Percentiles rank a stretch among this genome's conserved stretches.
phyloP scores from a whole-genome alignment of 2,888 invertebrate genomes.

The Metalampra italica region DNA sequence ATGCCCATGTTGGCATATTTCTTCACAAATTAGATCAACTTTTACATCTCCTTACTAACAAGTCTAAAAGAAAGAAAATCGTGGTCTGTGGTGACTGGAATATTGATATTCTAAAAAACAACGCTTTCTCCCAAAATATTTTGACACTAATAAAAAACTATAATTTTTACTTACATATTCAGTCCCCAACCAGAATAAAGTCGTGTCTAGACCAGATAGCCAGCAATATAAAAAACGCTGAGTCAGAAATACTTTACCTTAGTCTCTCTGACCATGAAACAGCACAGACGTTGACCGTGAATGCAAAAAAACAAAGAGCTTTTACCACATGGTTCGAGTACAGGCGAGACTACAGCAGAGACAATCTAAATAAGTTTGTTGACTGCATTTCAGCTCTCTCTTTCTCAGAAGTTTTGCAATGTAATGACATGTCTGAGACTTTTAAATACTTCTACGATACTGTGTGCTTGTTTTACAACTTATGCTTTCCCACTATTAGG shows the following conservation, averaged over 20 bases:
- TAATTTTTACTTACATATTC: neutral
- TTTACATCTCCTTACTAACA: slow-evolving; percentile 1
- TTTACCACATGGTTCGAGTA: neutral
- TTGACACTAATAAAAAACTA: neutral
- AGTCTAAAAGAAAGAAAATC: neutral
- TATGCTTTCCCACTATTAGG: neutral
- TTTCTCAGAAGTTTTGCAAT: neutral
- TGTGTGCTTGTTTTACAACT: neutral
- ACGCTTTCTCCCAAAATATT: neutral
- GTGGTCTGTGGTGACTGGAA: neutral
- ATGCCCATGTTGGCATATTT: slow-evolving; percentile 1
- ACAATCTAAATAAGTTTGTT: neutral
- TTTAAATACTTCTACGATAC: neutral
- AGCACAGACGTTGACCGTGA: neutral
- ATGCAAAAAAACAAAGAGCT: neutral
- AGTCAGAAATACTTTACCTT: neutral
- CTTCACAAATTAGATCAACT: slow-evolving; percentile 7
- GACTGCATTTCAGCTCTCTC: neutral
- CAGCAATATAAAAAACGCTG: neutral
- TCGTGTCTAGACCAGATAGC: neutral
- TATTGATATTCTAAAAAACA: neutral
- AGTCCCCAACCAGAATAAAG: neutral
- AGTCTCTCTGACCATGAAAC: neutral
- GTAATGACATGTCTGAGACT: neutral
- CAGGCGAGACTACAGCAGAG: neutral